These are phyloP conservation scores for Rhyacichthys aspro DNA, from an alignment of 2,797 vertebrate genomes.

Conservation along the genomic window DNA sequence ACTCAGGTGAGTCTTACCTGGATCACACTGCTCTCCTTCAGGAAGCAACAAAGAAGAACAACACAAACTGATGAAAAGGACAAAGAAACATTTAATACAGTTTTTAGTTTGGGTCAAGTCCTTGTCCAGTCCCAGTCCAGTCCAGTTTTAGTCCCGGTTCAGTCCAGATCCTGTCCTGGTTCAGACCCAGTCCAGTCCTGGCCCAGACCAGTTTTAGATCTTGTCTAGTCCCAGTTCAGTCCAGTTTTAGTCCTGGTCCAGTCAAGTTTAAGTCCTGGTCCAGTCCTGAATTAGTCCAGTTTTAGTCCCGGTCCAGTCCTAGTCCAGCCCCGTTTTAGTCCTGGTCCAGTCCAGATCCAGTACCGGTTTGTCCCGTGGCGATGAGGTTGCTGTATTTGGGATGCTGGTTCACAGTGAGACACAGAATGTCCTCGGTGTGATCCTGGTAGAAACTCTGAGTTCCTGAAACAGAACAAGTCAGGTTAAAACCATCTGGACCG, in stretches of 20 bases:
- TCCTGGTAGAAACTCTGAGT: slow-evolving; percentile 97
- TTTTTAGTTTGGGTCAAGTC: too few species aligned
- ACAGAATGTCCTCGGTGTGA: slow-evolving; percentile 96
- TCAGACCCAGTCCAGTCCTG: not conserved
- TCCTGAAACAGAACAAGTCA: slow-evolving; percentile 73
- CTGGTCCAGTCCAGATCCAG: not conserved
- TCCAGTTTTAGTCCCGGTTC: too few species aligned
- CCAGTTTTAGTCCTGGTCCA: not conserved
- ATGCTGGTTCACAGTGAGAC: slow-evolving; percentile 96
- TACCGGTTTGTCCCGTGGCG: slow-evolving; percentile 96
- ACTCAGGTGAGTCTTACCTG: slow-evolving; percentile 85
- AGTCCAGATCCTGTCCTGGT: not conserved
- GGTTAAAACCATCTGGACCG: not conserved
- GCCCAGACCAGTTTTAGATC: not conserved
- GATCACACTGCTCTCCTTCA: slow-evolving; percentile 90
- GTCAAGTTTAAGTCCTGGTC: too few species aligned
- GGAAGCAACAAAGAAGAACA: slow-evolving; percentile 84
- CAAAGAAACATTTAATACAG: too few species aligned
- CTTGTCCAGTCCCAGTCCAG: too few species aligned
- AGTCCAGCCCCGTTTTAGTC: too few species aligned
- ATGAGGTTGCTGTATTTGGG: slow-evolving; percentile 96
- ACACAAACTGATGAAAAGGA: slow-evolving; percentile 47
- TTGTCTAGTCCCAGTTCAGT: not conserved
- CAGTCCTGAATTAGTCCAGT: not conserved
- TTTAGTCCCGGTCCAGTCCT: too few species aligned